Evolutionary conservation across 1,140 invertebrate species (phyloP).

Genomic region (Magallana angulata): DNA sequence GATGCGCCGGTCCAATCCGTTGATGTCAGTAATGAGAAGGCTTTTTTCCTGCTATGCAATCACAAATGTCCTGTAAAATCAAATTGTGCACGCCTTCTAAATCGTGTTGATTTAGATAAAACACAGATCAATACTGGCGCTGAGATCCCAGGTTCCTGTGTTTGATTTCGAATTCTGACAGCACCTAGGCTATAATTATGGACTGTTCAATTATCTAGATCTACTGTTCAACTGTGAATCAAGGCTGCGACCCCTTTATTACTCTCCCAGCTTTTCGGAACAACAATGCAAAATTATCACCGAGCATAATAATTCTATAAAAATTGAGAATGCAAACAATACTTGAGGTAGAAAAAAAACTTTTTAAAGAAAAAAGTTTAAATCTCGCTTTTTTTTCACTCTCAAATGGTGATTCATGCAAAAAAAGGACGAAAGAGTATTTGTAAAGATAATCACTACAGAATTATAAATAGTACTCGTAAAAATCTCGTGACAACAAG

Average conservation of each 20-base stretch:
- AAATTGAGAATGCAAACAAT: constrained; percentile 13
- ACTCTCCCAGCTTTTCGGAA: constrained; percentile 7
- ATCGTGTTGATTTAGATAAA: constrained; percentile 24
- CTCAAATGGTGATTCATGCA: background rate
- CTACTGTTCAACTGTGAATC: background rate
- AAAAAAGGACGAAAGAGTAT: background rate
- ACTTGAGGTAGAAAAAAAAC: background rate
- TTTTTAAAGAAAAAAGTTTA: background rate
- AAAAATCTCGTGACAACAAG: background rate
- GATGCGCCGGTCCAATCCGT: background rate
- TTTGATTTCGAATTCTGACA: constrained; percentile 17
- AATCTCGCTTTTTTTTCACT: background rate
- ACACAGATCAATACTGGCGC: constrained; percentile 22
- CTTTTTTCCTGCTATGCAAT: background rate
- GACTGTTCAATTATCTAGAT: constrained; percentile 38
- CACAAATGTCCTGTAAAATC: background rate
- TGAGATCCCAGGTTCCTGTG: background rate
- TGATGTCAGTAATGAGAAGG: background rate
- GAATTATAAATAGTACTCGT: background rate
- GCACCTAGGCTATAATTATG: constrained; percentile 12
- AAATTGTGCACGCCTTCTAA: constrained; percentile 19
- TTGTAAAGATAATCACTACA: background rate
- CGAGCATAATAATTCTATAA: constrained; percentile 17
- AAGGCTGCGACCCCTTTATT: background rate
- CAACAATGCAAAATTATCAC: background rate